Base-by-base conservation (phyloP, 2,797 vertebrate genomes). In the Microctenopoma stevenorrisi region DNA sequence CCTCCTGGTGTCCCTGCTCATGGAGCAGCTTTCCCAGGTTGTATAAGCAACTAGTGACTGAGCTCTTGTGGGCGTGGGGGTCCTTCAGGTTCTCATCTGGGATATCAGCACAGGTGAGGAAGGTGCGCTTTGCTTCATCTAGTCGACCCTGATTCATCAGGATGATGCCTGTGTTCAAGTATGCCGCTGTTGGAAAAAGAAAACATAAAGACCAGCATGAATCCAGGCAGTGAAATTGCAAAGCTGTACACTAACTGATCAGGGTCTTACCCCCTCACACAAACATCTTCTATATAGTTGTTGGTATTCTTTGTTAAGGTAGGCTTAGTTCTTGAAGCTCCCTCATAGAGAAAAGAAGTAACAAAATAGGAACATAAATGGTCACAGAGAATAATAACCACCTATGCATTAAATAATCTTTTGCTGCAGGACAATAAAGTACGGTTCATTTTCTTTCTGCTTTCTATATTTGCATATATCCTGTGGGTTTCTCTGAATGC, bases 101-200 rank as follows among this genome's bases (percentile, higher is more conserved):
- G 78, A 99, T 99, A 72, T 99, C 97, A 0, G 98, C 97, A 66
- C 98, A 99, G 80, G 97, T 99, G 11, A 98, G 84, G 66, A 99
- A 99, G 1, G 96, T 98, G 42, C 93, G 94, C 78, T 95, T 96
- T 73, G 98, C 96, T 88, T 99, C 98, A 16, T 99, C 97, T 2
- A 93, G 90, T 62, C 93, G 96, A 40, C 96, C 98, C 93, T 98
- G 97, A 83, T 97, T 99, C 98, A 99, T 99, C 59, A 97, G 90
- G 87, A 99, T 96, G 86, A 99, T 99, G 63, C 98, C 98, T 0
- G 98, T 99, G 94, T 99, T 99, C 95, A 99, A 96, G 95, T 99
- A 99, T 5, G 98, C 98, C 81, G 98, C 98, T 99, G 91, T 30
- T 10, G 12, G 18, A 26, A 38, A 4, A 55, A 54, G 0, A 52